These are phyloP conservation scores for Rotaria macrura DNA, from an alignment of 2,888 invertebrate species.

Conservation along the genomic window DNA sequence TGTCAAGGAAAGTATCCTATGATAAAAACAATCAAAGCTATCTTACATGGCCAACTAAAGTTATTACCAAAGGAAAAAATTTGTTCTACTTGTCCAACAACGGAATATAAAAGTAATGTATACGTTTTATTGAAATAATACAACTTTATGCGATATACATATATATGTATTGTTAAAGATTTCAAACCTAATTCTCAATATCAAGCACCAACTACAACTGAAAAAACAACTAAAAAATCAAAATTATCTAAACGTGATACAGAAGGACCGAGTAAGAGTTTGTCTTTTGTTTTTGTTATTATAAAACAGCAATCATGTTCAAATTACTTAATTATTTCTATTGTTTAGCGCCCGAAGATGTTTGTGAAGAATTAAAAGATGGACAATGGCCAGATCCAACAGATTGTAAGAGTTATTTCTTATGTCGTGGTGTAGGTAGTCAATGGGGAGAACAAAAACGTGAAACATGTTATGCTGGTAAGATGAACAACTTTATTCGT, in stretches of 20 bases:
- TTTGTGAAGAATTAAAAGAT: slow-evolving; percentile 33
- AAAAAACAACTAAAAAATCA: slow-evolving; percentile 23
- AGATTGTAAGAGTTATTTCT: slow-evolving; percentile 31
- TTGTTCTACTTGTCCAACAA: slow-evolving; percentile 29
- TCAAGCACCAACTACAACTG: slow-evolving; percentile 9
- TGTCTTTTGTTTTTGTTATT: too few species aligned
- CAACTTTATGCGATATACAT: too few species aligned
- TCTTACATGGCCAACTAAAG: slow-evolving; percentile 26
- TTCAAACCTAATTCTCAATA: neutral
- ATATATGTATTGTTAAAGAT: too few species aligned
- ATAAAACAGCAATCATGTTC: too few species aligned
- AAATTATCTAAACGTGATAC: slow-evolving; percentile 11
- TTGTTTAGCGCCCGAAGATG: slow-evolving; percentile 18
- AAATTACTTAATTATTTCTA: too few species aligned
- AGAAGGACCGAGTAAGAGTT: neutral
- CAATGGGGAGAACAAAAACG: slow-evolving; percentile 32
- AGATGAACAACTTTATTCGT: neutral
- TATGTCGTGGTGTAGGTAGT: slow-evolving; percentile 31
- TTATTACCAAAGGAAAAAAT: slow-evolving; percentile 29
- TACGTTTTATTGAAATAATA: neutral
- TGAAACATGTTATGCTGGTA: slow-evolving; percentile 27
- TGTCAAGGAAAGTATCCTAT: slow-evolving; percentile 33
- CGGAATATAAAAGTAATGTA: slow-evolving; percentile 24
- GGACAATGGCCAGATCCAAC: slow-evolving; percentile 30
- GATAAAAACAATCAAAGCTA: slow-evolving; percentile 32